Evolutionary conservation across 1,140 invertebrate genomes (phyloP).

Genomic region (Drosophila nebulosa): DNA sequence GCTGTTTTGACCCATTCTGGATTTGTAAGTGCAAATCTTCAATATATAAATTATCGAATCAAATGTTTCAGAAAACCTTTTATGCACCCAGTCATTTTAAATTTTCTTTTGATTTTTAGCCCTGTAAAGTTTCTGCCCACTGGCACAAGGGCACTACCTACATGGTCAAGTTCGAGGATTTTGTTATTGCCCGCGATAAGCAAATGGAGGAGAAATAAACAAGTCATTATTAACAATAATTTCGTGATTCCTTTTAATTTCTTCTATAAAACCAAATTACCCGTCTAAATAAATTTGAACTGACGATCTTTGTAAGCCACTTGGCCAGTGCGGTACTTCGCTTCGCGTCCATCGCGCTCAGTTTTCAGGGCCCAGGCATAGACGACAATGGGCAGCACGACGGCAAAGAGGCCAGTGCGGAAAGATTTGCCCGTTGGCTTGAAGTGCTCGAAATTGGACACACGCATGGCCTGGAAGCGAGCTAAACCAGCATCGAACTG

Average conservation of each 20-base stretch:
- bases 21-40: conserved; percentile 89
- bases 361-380: conserved; percentile 83
- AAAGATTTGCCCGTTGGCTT: conserved; percentile 84
- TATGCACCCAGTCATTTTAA: not conserved
- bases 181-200: conserved; percentile 95
- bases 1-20: conserved; percentile 95
- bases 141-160: conserved; percentile 99
- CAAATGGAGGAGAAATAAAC: conserved; percentile 90
- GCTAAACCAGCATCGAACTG: conserved; percentile 90
- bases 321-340: conserved; percentile 85
- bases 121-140: conserved; percentile 97
- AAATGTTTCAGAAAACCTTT: too few relatives aligned
- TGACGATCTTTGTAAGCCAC: conserved; percentile 87
- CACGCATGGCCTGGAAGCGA: conserved; percentile 86
- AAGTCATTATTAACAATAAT: conserved; percentile 1
- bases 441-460: conserved; percentile 85
- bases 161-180: conserved; percentile 99
- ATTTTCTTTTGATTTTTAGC: conserved; percentile 83
- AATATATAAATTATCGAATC: too few relatives aligned
- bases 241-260: conserved; percentile 47
- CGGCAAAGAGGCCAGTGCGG: conserved; percentile 82
- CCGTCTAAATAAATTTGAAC: conserved; percentile 83
- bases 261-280: conserved; percentile 25
- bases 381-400: conserved; percentile 84
- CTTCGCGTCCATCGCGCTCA: conserved; percentile 83